A percentile compares a stretch with the other conserved stretches of the same genome.
phyloP scores from a whole-genome alignment of 2,113 vertebrate genomes.

The Pseudolaguvia tuberculata region DNA sequence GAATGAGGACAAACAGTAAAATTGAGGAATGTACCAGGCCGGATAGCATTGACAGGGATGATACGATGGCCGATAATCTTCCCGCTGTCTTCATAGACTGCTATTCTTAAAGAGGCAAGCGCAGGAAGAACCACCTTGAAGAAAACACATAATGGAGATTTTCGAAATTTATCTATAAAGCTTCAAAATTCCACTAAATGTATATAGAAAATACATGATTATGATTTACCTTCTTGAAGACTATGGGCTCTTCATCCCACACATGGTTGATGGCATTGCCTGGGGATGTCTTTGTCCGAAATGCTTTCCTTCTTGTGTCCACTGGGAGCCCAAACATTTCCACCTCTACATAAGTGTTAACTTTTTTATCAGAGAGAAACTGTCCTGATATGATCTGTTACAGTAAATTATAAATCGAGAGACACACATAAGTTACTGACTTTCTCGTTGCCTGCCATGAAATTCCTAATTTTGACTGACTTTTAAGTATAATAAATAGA shows the following conservation, averaged over 20 bases:
- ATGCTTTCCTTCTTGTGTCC: constrained; percentile 92
- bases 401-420: not conserved
- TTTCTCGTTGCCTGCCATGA: not conserved
- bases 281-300: constrained; percentile 93
- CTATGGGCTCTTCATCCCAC: constrained; percentile 94
- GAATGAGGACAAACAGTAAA: not conserved
- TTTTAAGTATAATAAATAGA: not conserved
- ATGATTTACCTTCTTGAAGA: constrained; percentile 87
- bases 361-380: constrained; percentile 95
- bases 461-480: not conserved
- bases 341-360: constrained; percentile 91
- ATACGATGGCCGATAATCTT: constrained; percentile 95
- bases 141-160: not conserved
- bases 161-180: not conserved
- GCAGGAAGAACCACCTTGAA: constrained; percentile 87
- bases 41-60: constrained; percentile 90
- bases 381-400: constrained; percentile 94
- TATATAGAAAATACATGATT: not conserved
- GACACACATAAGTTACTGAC: not conserved
- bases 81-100: constrained; percentile 95
- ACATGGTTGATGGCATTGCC: constrained; percentile 92
- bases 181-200: not conserved
- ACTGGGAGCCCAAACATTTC: constrained; percentile 97
- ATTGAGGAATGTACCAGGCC: constrained; percentile 75
- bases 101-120: constrained; percentile 87